Base-by-base conservation (phyloP, 2,797 vertebrate genomes). In the Myioborus melanocephalus region DNA sequence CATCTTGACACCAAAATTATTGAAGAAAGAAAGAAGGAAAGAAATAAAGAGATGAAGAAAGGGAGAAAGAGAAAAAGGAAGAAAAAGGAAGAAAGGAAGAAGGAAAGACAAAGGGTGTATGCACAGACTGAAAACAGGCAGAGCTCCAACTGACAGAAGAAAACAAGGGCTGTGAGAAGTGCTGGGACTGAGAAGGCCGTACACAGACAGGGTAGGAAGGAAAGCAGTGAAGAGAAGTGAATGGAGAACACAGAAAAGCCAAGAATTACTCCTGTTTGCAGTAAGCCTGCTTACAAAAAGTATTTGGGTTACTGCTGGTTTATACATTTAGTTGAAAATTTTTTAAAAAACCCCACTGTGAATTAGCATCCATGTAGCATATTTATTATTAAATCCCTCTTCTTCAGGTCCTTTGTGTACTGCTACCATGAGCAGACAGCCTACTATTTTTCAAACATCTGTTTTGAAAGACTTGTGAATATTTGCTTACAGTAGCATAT, bases 401-500 rank as follows among this genome's bases (percentile, higher is more conserved):
- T 83, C 60, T 93, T 85, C 52, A 23, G 77, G 59, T 87, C 63
- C 68, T 91, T 93, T 85, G 41, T 89, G 47, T 87, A 76, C 55
- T 88, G 63, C 39, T 86, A 63, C 76, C 53, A 57, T 76, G 78
- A 85, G 84, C 63, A 83, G 84, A 83, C 55, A 96, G 78, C 53
- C 84, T 85, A 89, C 56, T 65, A 71, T 91, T 93, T 95, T 83
- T 81, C 60, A 82, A 93, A 91, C 63, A 96, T 95, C 83, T 95
- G 83, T 59, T 94, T 91, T 90, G 70, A 93, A 93, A 97, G 56
- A 37, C 57, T 76, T 34, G 63, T 77, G 86, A 94, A 72, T 91
- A 92, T 95, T 95, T 97, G 93, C 96, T 97, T 97, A 92, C 83
- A 82, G 75, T 92, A 84, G 91, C 94, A 94, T 79, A 44, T 90